Base-by-base conservation (phyloP, 1,140 invertebrate genomes). In the Drosophila ohnishii region DNA sequence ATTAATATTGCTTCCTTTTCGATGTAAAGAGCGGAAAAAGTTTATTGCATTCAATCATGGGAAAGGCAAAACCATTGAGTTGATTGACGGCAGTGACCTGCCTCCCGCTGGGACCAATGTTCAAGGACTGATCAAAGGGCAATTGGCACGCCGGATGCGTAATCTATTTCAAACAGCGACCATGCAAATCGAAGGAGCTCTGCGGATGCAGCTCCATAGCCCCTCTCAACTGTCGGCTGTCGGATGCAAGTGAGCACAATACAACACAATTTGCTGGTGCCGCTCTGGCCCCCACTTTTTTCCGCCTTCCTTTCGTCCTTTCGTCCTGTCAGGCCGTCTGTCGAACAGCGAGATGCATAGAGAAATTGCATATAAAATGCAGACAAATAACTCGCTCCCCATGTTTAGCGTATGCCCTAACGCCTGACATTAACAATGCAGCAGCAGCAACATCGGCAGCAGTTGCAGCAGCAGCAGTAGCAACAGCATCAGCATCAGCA, bases 281-380 rank as follows among this genome's bases (percentile, higher is more conserved):
- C 69, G 70, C 71, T 47, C 44, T 19, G 57, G 56, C 32, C 34
- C 35, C 56, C 48, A 16, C n/a, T 42, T 42, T 10, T 14, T 22
- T 13, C 58, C 6, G 59, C 19, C 45, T 19, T 45, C 48, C 71
- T 32, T 48, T 45, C 37, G 57, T 74, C 63, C 58, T 62, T 63
- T 78, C 37, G 53, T 55, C 57, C 37, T 77, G 78, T 66, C 75
- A 67, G 81, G 66, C 75, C 65, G 70, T 63, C 75, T 78, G 82
- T 78, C 70, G 70, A 75, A 75, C 65, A 64, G 61, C 84, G 58
- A 71, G 69, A 80, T 70, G 64, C 59, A 73, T 66, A 73, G 60
- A 73, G 79, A 66, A 82, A 80, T 80, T 79, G 84, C 80, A 88
- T 88, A 78, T 88, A 88, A 87, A 87, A 87, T 80, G 76, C 83